Conservation (phyloP, 2,888 invertebrate species). For the Sepiola atlantica region DNA sequence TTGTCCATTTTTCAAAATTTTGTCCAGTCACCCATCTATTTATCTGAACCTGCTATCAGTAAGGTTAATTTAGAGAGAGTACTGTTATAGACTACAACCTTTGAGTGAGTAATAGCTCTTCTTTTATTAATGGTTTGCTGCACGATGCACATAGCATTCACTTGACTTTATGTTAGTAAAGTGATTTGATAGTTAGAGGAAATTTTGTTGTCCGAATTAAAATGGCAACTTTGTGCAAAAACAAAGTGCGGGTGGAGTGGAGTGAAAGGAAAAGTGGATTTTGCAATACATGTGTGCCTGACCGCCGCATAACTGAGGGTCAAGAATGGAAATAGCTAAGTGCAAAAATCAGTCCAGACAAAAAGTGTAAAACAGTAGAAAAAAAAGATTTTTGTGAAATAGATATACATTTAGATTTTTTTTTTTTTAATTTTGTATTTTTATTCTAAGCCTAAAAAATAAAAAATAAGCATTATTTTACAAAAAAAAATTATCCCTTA, state of each 20-base stretch:
- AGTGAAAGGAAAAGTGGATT: neutral
- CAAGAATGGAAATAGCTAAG: neutral
- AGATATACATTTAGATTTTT: too few species aligned
- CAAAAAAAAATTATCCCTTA: too few species aligned
- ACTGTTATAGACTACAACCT: neutral
- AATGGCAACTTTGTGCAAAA: neutral
- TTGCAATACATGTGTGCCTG: conserved; percentile 6
- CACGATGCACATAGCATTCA: neutral
- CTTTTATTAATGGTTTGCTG: neutral
- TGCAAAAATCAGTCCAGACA: neutral
- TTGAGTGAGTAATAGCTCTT: too few species aligned
- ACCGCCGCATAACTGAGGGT: neutral
- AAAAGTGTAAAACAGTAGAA: neutral
- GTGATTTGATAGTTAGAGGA: neutral
- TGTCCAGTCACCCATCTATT: neutral
- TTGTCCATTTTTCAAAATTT: too few species aligned
- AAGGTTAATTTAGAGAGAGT: neutral
- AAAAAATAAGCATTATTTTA: too few species aligned
- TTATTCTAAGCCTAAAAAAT: too few species aligned
- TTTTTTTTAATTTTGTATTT: too few species aligned
- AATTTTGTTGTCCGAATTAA: neutral
- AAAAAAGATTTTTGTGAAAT: too few species aligned
- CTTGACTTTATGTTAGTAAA: neutral
- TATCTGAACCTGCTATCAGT: neutral
- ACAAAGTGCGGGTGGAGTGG: neutral